A percentile compares a stretch with the other conserved stretches of the same genome.
Conservation (phyloP, 2,113 vertebrate genomes). For the Gambusia holbrooki region DNA sequence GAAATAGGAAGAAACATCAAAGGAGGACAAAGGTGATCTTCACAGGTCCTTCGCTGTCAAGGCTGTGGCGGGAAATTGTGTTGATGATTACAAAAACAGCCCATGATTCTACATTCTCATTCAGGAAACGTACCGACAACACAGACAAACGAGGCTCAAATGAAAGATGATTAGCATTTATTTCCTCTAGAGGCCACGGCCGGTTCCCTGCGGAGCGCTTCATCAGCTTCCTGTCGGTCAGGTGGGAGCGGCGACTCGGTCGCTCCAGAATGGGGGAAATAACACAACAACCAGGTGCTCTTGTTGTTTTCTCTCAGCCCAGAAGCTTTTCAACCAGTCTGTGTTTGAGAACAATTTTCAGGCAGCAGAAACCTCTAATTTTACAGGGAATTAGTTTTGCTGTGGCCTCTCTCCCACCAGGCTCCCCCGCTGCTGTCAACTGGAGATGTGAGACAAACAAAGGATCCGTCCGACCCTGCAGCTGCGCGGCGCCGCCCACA, state of each 20-base stretch:
- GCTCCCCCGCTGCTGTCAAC: conserved; percentile 6
- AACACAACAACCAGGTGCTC: conserved; percentile 43
- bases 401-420: neutral
- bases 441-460: conserved; percentile 7
- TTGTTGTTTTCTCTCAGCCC: conserved; percentile 42
- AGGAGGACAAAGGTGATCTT: neutral
- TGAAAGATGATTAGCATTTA: conserved; percentile 30
- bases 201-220: neutral
- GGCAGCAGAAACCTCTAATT: conserved; percentile 21
- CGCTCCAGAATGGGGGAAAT: conserved; percentile 49
- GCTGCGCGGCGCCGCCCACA: conserved; percentile 1
- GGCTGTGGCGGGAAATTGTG: neutral
- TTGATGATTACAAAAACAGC: neutral
- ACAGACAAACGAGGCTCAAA: neutral
- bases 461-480: neutral
- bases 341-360: conserved; percentile 38
- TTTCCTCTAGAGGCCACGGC: neutral
- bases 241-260: conserved; percentile 39
- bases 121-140: neutral
- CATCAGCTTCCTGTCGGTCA: conserved; percentile 19
- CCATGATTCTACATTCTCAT: neutral
- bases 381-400: conserved; percentile 8
- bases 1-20: neutral
- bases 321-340: conserved; percentile 19
- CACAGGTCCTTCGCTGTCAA: neutral